Percentiles rank a stretch among this genome's conserved stretches.
Conservation (phyloP, 2,113 vertebrate species). For the Alouatta palliata region DNA sequence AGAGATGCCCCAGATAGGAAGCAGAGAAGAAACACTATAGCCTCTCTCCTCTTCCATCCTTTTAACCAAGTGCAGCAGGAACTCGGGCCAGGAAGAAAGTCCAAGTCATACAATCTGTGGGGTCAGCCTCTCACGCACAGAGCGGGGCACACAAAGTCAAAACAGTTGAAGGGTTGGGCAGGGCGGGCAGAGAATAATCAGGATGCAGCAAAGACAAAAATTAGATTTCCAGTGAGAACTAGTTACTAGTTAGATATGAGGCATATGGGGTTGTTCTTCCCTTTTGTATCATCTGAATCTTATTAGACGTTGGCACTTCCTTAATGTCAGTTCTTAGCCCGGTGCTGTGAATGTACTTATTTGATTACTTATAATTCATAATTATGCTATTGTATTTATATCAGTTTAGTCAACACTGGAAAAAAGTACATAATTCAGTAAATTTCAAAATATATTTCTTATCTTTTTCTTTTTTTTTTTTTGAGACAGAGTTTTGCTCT, state of each 20-base stretch:
- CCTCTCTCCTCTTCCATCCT: neutral
- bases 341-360: neutral
- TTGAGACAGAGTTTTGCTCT: no score
- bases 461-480: neutral
- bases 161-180: neutral
- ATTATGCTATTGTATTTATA: neutral
- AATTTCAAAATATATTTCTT: neutral
- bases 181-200: neutral
- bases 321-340: neutral
- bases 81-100: neutral
- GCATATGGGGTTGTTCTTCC: neutral
- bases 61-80: neutral
- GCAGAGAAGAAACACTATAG: neutral
- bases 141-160: neutral
- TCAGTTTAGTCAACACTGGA: neutral
- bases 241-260: neutral
- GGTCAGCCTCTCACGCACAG: neutral
- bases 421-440: neutral
- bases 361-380: neutral
- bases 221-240: neutral
- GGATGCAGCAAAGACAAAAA: neutral
- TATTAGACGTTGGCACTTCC: neutral
- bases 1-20: neutral
- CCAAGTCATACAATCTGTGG: neutral
- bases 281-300: neutral